A percentile compares a stretch with the other conserved stretches of the same genome.
These are phyloP conservation scores for Trachemys scripta DNA, from an alignment of 2,113 vertebrate genomes.

Conservation along the genomic window DNA sequence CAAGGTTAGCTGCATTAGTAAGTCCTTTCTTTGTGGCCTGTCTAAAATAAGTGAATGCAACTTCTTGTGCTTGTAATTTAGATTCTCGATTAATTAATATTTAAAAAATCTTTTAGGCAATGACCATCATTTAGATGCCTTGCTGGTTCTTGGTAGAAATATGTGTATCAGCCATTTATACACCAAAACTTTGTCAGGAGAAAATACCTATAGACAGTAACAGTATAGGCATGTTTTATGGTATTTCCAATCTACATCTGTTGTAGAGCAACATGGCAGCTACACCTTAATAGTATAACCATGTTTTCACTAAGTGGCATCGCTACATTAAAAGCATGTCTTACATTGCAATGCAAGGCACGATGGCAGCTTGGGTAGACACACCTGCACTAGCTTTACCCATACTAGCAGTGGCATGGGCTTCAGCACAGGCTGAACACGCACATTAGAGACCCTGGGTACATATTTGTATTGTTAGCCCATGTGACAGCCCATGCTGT, in stretches of 20 bases:
- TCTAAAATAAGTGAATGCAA: slow-evolving; percentile 44
- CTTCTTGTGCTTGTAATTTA: slow-evolving; percentile 67
- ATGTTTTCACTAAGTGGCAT: not conserved
- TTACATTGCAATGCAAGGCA: not conserved
- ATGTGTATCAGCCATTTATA: slow-evolving; percentile 17
- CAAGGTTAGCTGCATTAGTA: slow-evolving; percentile 38
- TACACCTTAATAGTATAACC: not conserved
- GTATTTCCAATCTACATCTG: not conserved
- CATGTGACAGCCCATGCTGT: not conserved
- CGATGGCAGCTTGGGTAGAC: not conserved
- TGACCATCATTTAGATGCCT: slow-evolving; percentile 58
- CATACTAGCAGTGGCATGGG: not conserved
- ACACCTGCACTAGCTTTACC: not conserved
- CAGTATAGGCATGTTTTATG: not conserved
- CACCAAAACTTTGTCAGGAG: slow-evolving; percentile 22
- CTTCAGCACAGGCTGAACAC: not conserved
- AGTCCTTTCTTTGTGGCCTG: slow-evolving; percentile 40
- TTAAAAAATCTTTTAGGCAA: slow-evolving; percentile 57
- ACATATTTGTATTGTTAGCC: not conserved
- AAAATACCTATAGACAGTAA: not conserved
- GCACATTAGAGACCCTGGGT: no score
- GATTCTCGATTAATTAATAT: slow-evolving; percentile 67
- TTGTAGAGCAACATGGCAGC: not conserved
- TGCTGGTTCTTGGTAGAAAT: slow-evolving; percentile 41
- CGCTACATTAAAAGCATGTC: not conserved